A percentile compares a stretch with the other conserved stretches of the same genome.
These are phyloP conservation scores for Morelia viridis DNA, from an alignment of 2,797 vertebrate species.

Conservation along the genomic window DNA sequence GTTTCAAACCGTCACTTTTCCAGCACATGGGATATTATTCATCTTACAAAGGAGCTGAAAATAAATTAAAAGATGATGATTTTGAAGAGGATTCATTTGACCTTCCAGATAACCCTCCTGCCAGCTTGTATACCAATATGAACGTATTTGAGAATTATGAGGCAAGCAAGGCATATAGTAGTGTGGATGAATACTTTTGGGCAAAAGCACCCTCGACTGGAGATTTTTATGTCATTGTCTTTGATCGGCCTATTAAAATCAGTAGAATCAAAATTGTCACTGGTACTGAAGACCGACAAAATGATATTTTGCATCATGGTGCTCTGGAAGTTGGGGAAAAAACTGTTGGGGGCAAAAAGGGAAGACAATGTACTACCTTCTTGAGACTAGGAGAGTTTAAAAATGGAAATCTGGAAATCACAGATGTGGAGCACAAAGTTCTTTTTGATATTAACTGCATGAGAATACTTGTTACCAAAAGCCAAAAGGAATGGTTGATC, in stretches of 20 bases:
- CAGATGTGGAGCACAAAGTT: constrained; percentile 90
- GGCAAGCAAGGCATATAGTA: constrained; percentile 92
- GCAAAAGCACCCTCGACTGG: constrained; percentile 90
- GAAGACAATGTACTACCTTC: constrained; percentile 86
- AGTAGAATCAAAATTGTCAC: constrained; percentile 92
- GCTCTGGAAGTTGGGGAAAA: constrained; percentile 92
- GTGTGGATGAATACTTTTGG: constrained; percentile 95
- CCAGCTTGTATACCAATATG: constrained; percentile 91
- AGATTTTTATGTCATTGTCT: constrained; percentile 89
- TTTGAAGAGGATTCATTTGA: constrained; percentile 96
- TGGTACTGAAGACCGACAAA: constrained; percentile 92
- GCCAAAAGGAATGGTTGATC: constrained; percentile 95
- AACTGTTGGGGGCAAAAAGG: constrained; percentile 82
- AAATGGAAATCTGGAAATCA: constrained; percentile 92
- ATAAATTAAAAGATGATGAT: constrained; percentile 97
- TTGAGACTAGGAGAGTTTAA: constrained; percentile 92
- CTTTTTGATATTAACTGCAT: constrained; percentile 92
- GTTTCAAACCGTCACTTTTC: constrained; percentile 97
- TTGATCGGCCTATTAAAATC: constrained; percentile 88
- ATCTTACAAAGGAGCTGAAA: constrained; percentile 94
- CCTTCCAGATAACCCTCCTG: constrained; percentile 95
- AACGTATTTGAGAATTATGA: constrained; percentile 96
- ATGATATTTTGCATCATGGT: constrained; percentile 91
- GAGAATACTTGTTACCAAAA: constrained; percentile 89
- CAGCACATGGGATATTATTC: constrained; percentile 99